These are phyloP conservation scores for Ornithoptera alexandrae DNA, from an alignment of 2,888 invertebrate species.

Conservation along the genomic window DNA sequence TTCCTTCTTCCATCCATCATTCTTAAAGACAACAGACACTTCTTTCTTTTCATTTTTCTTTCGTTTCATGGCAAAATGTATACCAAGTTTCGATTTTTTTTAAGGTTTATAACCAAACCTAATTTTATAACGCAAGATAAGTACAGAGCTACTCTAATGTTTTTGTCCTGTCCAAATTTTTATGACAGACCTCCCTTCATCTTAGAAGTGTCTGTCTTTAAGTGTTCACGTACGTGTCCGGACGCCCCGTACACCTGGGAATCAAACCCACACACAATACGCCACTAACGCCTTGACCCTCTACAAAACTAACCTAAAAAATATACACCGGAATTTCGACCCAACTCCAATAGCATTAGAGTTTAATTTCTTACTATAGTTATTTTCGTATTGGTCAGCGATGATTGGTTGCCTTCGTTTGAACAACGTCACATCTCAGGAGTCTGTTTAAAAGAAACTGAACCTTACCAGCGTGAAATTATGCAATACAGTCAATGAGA, in stretches of 20 bases:
- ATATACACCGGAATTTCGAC: slow-evolving; percentile 39
- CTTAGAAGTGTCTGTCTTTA: slow-evolving; percentile 73
- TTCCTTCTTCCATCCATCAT: too few relatives aligned
- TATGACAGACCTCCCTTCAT: slow-evolving; percentile 78
- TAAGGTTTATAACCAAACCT: too few relatives aligned
- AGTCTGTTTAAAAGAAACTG: slow-evolving; percentile 35
- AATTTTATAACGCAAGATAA: slow-evolving; percentile 6
- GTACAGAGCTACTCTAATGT: slow-evolving; percentile 34
- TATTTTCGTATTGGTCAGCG: slow-evolving; percentile 57
- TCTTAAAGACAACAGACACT: too few relatives aligned
- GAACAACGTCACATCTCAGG: slow-evolving; percentile 45
- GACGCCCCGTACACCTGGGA: slow-evolving; percentile 77
- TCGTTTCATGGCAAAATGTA: too few relatives aligned
- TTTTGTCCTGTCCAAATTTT: slow-evolving; percentile 71
- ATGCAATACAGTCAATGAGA: slow-evolving; percentile 29
- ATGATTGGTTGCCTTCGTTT: slow-evolving; percentile 57
- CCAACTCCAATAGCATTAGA: slow-evolving; percentile 34
- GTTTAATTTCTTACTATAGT: slow-evolving; percentile 36
- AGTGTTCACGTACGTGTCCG: slow-evolving; percentile 74
- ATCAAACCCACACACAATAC: slow-evolving; percentile 77
- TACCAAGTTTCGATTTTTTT: too few relatives aligned
- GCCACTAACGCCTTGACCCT: slow-evolving; percentile 72
- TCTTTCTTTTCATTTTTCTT: too few relatives aligned
- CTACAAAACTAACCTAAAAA: slow-evolving; percentile 42
- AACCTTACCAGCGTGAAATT: slow-evolving; percentile 36